Base-by-base conservation (phyloP, 2,113 vertebrate genomes). In the Channa maculata region DNA sequence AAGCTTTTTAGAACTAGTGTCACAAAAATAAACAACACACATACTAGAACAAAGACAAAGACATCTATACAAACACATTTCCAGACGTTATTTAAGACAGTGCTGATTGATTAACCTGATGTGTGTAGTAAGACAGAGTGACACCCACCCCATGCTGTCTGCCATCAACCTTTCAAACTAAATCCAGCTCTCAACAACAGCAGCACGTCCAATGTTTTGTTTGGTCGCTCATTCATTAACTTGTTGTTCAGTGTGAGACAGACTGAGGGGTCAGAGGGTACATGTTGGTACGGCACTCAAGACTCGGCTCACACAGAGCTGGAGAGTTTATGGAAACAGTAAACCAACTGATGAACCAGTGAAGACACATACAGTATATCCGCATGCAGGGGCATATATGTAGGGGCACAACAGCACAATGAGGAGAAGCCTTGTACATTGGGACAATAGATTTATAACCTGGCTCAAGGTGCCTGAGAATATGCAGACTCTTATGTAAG, bases 401-500 rank as follows among this genome's bases (percentile, higher is more conserved):
- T 48, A 48, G 38, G 24, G 58, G 59, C 50, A 44, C 5, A 2
- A 11, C 3, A 24, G 38, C 38, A 63, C 13, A 0, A 11, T 9
- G 4, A 33, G 10, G 4, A 39, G 10, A 33, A 54, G 50, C 39
- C 51, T 66, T 54, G n/a, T 49, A 60, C 75, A 53, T 67, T 65
- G 41, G 41, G 50, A 76, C 71, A 46, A 37, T 11, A 8, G 55
- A 65, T 69, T 34, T 38, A 41, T 41, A 72, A 74, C 73, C 72
- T 83, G 74, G 59, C 65, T 65, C 10, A 44, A 83, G 63, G 66
- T 71, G 57, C 38, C 2, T 6, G 0, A 15, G 61, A 69, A 51
- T 71, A 71, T 38, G 71, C 80, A 86, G 83, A 87, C 85, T 83
- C 77, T 88, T 89, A 84, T 78, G 68, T 89, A 89, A 91, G 69